phyloP scores from a whole-genome alignment of 2,797 vertebrate species.

The Cyprinodon diabolis region DNA sequence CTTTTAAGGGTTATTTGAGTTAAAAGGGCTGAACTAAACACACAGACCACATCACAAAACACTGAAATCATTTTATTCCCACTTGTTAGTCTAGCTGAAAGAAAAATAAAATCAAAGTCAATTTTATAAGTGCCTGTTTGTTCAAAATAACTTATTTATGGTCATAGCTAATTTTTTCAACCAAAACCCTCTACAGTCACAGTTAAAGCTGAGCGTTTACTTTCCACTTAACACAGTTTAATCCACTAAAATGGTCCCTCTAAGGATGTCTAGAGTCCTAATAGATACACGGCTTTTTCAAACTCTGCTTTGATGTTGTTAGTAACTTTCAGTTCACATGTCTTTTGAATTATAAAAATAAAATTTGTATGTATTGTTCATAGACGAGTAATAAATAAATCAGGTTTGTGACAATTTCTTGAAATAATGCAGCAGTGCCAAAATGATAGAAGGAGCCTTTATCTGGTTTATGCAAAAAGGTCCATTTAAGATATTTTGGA shows the following conservation, averaged over 20 bases:
- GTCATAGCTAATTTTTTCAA: slow-evolving; percentile 12
- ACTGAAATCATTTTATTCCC: neutral
- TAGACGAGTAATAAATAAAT: neutral
- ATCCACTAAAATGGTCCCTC: slow-evolving; percentile 85
- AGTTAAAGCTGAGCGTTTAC: slow-evolving; percentile 43
- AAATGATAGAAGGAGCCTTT: neutral
- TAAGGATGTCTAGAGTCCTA: slow-evolving; percentile 74
- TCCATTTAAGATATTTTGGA: neutral
- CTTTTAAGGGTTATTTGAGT: neutral
- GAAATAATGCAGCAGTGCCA: neutral
- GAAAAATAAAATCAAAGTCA: neutral
- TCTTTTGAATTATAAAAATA: slow-evolving; percentile 51
- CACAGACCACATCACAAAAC: neutral
- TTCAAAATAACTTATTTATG: too few relatives aligned
- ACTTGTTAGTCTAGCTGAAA: neutral
- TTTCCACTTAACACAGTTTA: slow-evolving; percentile 69
- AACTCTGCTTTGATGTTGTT: slow-evolving; percentile 89
- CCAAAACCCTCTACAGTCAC: slow-evolving; percentile 30
- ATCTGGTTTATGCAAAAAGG: neutral
- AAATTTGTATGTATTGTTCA: neutral
- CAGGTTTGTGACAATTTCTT: slow-evolving; percentile 1
- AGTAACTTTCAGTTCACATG: slow-evolving; percentile 68
- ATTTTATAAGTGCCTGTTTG: neutral
- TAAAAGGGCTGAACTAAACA: neutral
- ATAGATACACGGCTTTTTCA: slow-evolving; percentile 82